A percentile compares a stretch with the other conserved stretches of the same genome.
These are phyloP conservation scores for Euclidia mi DNA, from an alignment of 2,888 invertebrate genomes.

Conservation along the genomic window DNA sequence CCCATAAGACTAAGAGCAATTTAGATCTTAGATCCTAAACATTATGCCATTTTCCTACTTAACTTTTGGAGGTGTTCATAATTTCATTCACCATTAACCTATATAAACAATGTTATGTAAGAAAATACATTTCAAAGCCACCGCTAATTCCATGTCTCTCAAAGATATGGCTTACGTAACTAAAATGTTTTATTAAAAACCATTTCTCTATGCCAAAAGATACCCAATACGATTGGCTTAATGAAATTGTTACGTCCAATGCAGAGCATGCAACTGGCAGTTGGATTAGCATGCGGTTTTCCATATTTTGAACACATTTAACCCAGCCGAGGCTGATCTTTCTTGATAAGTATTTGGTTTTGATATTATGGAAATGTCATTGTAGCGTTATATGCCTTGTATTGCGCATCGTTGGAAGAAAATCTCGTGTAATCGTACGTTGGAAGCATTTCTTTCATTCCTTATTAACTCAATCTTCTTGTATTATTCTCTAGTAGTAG, in stretches of 20 bases:
- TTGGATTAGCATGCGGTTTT: conserved; percentile 82
- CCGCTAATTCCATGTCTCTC: no score
- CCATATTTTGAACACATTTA: conserved; percentile 76
- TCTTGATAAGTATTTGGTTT: conserved; percentile 17
- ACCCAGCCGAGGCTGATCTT: conserved; percentile 46
- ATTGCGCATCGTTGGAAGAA: neutral
- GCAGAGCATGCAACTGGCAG: conserved; percentile 68
- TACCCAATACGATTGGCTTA: conserved; percentile 72
- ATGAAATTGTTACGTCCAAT: conserved; percentile 67
- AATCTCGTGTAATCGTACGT: neutral
- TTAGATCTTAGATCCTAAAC: no score
- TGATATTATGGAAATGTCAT: conserved; percentile 3
- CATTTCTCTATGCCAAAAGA: conserved; percentile 61
- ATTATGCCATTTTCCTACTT: no score
- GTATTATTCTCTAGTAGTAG: no score
- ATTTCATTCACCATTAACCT: no score
- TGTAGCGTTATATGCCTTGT: neutral
- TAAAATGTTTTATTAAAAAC: conserved; percentile 20
- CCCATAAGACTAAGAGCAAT: no score
- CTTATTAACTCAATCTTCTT: neutral
- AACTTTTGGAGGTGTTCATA: no score
- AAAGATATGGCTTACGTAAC: no score
- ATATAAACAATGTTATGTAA: no score
- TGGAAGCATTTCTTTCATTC: neutral
- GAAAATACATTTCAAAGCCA: no score